phyloP scores from a whole-genome alignment of 1,140 invertebrate species.

The Drosophila azteca region DNA sequence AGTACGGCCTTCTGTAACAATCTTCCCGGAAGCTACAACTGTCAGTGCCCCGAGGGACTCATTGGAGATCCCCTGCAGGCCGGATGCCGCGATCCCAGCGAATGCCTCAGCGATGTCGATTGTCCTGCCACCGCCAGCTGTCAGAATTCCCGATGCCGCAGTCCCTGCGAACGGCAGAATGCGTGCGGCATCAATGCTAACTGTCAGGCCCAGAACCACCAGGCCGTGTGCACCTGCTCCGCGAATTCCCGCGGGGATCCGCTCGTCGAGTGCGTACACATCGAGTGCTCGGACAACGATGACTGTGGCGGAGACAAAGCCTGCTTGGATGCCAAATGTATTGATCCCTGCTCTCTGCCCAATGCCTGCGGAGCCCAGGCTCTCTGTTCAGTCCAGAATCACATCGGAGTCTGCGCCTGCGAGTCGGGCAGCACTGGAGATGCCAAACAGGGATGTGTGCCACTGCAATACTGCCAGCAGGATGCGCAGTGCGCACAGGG shows the following conservation, averaged over 20 bases:
- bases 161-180: slow-evolving; percentile 89
- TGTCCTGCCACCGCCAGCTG: slow-evolving; percentile 92
- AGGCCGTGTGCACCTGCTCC: slow-evolving; percentile 90
- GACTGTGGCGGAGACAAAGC: slow-evolving; percentile 89
- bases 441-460: slow-evolving; percentile 91
- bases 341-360: slow-evolving; percentile 90
- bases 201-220: slow-evolving; percentile 88
- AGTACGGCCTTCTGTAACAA: slow-evolving; percentile 90
- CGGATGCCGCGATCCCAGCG: slow-evolving; percentile 90
- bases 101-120: slow-evolving; percentile 91
- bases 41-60: slow-evolving; percentile 90
- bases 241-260: slow-evolving; percentile 90
- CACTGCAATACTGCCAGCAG: slow-evolving; percentile 90
- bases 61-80: slow-evolving; percentile 89
- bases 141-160: slow-evolving; percentile 90
- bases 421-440: slow-evolving; percentile 92
- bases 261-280: slow-evolving; percentile 87
- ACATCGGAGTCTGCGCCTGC: slow-evolving; percentile 92
- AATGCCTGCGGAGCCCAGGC: slow-evolving; percentile 93
- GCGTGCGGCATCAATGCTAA: slow-evolving; percentile 91
- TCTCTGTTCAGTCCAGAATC: slow-evolving; percentile 88
- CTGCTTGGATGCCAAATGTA: slow-evolving; percentile 91
- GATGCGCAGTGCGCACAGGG: slow-evolving; percentile 92
- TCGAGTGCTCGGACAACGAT: slow-evolving; percentile 91
- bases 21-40: slow-evolving; percentile 89